Base-by-base conservation (phyloP, 2,888 invertebrate genomes). In the Schizaphis graminum region DNA sequence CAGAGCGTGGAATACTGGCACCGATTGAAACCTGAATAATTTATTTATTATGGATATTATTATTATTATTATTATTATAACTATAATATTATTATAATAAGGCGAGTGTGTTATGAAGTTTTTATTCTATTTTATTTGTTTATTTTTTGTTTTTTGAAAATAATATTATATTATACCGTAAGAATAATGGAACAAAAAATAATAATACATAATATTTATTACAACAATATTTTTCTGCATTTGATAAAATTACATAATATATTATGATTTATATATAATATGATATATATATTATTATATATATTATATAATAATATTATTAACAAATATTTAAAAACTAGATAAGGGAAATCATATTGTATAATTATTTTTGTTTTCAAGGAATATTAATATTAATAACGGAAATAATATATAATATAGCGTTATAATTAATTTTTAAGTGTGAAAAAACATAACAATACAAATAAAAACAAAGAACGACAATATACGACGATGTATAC, bases 1-100 rank as follows among this genome's bases (percentile, higher is more conserved):
- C 99, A 99, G 96, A 98, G 98, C 95, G 98, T 99, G 95, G 98
- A 99, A 91, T 99, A 99, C 96, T 99, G 99, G 99, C 99, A 99
- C 96, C 98, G 99, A 96, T 97, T 99, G 96, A 99, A 99, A 96
- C 98, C 98, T 53, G 98, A 98, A 96, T 98, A 98, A 97, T 88
- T 77, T 10, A 77, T 57, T 41, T 85, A 57, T 16, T 35, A 84
- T 21, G 35, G 77, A 67, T 77, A 77, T 85, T 26, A 85, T 47
- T 57, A 5, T 53, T 16, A n/a, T 92, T 87, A 86, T 86, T 57
- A 35, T 91, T 91, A 91, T 91, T 84, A 41, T 35, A 53, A 90
- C 16, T 90, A 49, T 67, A 91, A 41, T 84, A 91, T 56, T 84
- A 91, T 56, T 84, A 84, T 53, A 35, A 28, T 84, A 85, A 85